A percentile compares a stretch with the other conserved stretches of the same genome.
phyloP scores from a whole-genome alignment of 2,797 vertebrate genomes.

The Harpagifer antarcticus region DNA sequence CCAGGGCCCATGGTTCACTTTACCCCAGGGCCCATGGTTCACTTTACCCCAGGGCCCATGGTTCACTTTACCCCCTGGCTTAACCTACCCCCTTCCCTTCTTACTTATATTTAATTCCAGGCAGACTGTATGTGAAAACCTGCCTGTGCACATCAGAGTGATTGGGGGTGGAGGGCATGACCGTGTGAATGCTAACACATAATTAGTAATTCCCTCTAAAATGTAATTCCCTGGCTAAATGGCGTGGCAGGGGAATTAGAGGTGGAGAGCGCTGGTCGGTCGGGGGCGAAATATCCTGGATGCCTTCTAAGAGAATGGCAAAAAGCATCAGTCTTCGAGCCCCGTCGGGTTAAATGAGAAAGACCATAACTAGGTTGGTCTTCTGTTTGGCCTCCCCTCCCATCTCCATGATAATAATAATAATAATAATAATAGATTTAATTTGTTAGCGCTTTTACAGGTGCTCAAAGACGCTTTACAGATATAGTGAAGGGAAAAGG shows the following conservation, averaged over 20 bases:
- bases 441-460: too few relatives aligned
- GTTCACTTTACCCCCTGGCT: too few relatives aligned
- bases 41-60: too few relatives aligned
- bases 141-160: slow-evolving; percentile 29
- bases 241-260: slow-evolving; percentile 12
- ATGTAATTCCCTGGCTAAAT: slow-evolving; percentile 45
- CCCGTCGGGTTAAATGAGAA: slow-evolving; percentile 26
- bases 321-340: slow-evolving; percentile 25
- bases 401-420: slow-evolving; percentile 43
- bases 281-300: neutral
- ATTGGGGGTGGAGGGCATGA: slow-evolving; percentile 33
- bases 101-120: neutral
- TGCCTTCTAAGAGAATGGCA: slow-evolving; percentile 12
- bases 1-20: too few relatives aligned
- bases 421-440: too few relatives aligned
- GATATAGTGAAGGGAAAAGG: too few relatives aligned
- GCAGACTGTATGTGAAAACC: neutral
- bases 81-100: too few relatives aligned
- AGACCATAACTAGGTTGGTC: slow-evolving; percentile 8
- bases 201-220: slow-evolving; percentile 58
- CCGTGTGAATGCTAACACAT: slow-evolving; percentile 36
- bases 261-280: neutral
- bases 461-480: too few relatives aligned
- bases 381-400: slow-evolving; percentile 21
- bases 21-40: too few relatives aligned